These are phyloP conservation scores for Leptosomus discolor DNA, from an alignment of 2,113 vertebrate species.

Conservation along the genomic window DNA sequence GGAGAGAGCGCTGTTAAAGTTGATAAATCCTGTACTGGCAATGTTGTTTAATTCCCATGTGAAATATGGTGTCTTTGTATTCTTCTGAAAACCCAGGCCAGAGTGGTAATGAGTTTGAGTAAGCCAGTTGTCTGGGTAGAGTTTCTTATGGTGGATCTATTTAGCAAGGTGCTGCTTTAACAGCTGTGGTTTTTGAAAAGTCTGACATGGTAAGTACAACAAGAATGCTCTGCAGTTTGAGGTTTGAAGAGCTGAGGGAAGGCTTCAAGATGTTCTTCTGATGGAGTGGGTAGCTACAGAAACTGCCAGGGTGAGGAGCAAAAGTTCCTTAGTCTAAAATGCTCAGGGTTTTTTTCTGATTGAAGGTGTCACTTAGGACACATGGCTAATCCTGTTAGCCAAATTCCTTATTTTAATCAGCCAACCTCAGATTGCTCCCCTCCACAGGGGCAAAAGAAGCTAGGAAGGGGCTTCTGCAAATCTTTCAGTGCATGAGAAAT, in stretches of 20 bases:
- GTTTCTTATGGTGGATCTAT: background rate
- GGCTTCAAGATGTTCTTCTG: background rate
- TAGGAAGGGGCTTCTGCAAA: background rate
- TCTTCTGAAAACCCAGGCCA: background rate
- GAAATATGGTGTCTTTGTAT: background rate
- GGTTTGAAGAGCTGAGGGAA: background rate
- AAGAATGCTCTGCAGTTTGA: background rate
- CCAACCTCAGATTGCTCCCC: fast-evolving
- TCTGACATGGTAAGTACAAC: background rate
- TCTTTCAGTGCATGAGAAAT: background rate
- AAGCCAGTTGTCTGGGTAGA: background rate
- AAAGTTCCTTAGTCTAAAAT: background rate
- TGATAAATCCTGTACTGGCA: background rate
- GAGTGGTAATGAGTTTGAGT: background rate
- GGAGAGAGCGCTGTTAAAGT: background rate
- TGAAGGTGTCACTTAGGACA: background rate
- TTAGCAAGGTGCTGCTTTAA: background rate
- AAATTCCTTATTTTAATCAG: background rate
- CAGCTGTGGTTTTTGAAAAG: background rate
- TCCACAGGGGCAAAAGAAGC: background rate
- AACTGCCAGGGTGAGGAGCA: background rate
- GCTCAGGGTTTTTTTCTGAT: background rate
- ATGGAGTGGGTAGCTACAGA: background rate
- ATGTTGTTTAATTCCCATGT: background rate
- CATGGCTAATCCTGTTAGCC: background rate